These are phyloP conservation scores for Odontesthes bonariensis DNA, from an alignment of 2,113 vertebrate species.

Conservation along the genomic window DNA sequence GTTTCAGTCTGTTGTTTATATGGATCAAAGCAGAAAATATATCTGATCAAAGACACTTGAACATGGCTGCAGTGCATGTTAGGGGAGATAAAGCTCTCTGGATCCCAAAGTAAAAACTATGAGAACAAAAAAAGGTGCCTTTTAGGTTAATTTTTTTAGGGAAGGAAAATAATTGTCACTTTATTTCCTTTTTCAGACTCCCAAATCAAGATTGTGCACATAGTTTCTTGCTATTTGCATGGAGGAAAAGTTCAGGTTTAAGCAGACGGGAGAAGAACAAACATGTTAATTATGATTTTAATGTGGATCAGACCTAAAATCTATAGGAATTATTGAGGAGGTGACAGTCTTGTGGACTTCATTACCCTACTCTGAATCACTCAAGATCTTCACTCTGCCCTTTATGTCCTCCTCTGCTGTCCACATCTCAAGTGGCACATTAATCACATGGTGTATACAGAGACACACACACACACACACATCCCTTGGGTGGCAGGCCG, in stretches of 20 bases:
- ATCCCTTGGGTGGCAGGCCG: constrained; percentile 2
- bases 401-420: constrained; percentile 33
- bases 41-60: neutral
- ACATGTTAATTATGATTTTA: neutral
- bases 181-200: neutral
- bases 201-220: neutral
- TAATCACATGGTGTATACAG: constrained; percentile 41
- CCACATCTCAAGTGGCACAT: constrained; percentile 47
- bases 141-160: no score
- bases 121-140: no score
- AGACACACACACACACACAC: constrained; percentile 5
- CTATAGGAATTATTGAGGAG: neutral
- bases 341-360: neutral
- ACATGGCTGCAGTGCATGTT: neutral
- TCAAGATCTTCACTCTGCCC: neutral
- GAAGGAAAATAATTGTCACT: neutral
- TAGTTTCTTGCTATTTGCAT: neutral
- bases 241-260: neutral
- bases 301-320: neutral
- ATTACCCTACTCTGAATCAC: neutral
- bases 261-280: neutral
- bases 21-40: neutral
- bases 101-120: no score
- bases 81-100: no score
- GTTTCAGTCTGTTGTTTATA: neutral